A percentile compares a stretch with the other conserved stretches of the same genome.
Evolutionary conservation across 1,140 invertebrate species (phyloP).

Genomic region (Bombus balteatus): DNA sequence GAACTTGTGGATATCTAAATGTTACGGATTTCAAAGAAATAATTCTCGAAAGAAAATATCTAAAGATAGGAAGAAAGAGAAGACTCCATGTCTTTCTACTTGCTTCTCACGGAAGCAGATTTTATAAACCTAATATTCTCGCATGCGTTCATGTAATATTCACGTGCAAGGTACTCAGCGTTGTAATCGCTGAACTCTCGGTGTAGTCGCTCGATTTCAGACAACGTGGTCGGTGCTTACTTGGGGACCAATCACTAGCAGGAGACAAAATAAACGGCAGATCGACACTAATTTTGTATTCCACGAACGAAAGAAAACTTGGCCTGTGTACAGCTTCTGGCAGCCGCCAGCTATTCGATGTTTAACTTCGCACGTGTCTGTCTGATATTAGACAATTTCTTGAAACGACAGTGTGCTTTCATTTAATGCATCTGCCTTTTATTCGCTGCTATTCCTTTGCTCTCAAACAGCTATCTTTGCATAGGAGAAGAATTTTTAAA

Average conservation of each 20-base stretch:
- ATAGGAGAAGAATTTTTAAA: too few species aligned
- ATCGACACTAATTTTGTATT: conserved; percentile 17
- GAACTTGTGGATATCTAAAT: conserved; percentile 7
- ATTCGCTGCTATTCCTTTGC: background rate
- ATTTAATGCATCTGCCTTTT: background rate
- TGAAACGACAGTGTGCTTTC: background rate
- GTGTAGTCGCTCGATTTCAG: background rate
- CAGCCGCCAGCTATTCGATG: background rate
- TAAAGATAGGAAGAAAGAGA: background rate
- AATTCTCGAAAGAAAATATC: background rate
- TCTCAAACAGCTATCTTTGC: too few species aligned
- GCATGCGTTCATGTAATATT: background rate
- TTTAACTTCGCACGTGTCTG: conserved; percentile 13
- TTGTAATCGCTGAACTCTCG: background rate
- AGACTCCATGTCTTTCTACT: background rate
- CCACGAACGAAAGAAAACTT: background rate
- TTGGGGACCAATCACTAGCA: background rate
- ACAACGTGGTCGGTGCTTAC: background rate
- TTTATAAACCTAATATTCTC: conserved; percentile 40
- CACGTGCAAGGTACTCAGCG: background rate
- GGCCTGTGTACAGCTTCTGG: background rate
- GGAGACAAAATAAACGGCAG: background rate
- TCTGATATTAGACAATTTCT: conserved; percentile 17
- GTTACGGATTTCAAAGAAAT: conserved; percentile 1
- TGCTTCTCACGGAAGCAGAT: background rate